phyloP scores from a whole-genome alignment of 2,113 vertebrate species.

The Cyprinodon tularosa region DNA sequence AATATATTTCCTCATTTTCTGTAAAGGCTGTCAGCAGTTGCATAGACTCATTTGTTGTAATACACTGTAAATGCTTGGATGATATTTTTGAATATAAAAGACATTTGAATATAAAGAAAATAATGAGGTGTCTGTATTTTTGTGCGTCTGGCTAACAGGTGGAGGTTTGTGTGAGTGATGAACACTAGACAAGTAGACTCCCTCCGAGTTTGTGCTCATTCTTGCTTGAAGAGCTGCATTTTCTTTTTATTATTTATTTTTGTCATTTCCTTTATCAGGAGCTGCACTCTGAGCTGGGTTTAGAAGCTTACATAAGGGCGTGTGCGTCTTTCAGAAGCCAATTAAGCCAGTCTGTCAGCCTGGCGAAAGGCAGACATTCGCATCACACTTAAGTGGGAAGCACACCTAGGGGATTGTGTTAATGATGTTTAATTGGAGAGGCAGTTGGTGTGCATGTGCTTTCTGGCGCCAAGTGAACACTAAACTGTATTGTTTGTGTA shows the following conservation, averaged over 20 bases:
- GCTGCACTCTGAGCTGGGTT: constrained; percentile 36
- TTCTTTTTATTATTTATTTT: constrained; percentile 18
- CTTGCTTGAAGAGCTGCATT: constrained; percentile 38
- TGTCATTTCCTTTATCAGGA: constrained; percentile 15
- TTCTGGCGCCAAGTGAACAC: neutral
- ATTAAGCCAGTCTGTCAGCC: constrained; percentile 38
- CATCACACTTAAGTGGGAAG: constrained; percentile 37
- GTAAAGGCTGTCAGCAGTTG: constrained; percentile 79
- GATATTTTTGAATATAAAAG: constrained; percentile 82
- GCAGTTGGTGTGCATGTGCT: constrained; percentile 30
- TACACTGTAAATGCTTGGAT: constrained; percentile 83
- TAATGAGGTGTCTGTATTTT: constrained; percentile 17
- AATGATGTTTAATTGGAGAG: constrained; percentile 63
- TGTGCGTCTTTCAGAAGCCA: constrained; percentile 53
- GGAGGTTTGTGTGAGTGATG: constrained; percentile 12
- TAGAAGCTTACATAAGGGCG: constrained; percentile 25
- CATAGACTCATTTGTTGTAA: constrained; percentile 79
- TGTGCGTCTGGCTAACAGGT: constrained; percentile 6
- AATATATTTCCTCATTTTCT: constrained; percentile 80
- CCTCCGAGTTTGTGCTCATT: constrained; percentile 18
- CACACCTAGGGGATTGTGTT: constrained; percentile 51
- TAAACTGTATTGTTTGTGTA: constrained; percentile 20
- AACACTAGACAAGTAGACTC: constrained; percentile 11
- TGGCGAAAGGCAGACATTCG: constrained; percentile 33
- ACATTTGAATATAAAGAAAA: constrained; percentile 48